Base-by-base conservation (phyloP, 2,113 vertebrate species). In the Takifugu flavidus region DNA sequence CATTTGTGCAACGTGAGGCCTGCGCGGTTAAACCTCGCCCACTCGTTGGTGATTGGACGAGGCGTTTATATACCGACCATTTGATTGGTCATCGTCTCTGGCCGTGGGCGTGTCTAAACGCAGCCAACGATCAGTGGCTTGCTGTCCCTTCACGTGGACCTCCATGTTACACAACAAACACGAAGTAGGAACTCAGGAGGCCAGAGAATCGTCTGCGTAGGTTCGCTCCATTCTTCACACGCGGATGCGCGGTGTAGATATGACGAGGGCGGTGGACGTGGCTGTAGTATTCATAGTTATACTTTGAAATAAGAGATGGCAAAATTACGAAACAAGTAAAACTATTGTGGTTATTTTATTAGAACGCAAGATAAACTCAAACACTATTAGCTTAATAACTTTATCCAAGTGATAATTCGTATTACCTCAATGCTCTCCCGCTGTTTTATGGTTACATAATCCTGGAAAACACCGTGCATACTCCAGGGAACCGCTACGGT, bases 1-100 rank as follows among this genome's bases (percentile, higher is more conserved):
- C 88, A 87, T 78, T 84, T 65, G 52, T 80, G 82, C 92, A 91
- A 92, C 90, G 91, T 92, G 92, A 92, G 74, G 39, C 63, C 62
- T 56, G 56, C 13, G 0, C 4, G 0, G 1, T 0, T 0, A 2
- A 27, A 12, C 71, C 25, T 56, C 90, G 77, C 90, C 90, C 59
- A 15, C 45, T 58, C 1, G 0, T 1, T 4, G 6, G 1, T 70
- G 45, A 91, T 90, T 90, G 77, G 87, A 5, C 53, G 5, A 27
- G 0, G 0, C 0, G 0, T 4, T 1, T 27, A 25, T 13, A 1
- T 7, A 34, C 25, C 0, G 62, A 0, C 25, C 11, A 2, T 27
- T 0, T 29, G 25, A 79, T 81, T 89, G 86, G 90, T 8, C 39
- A 29, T 3, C 0, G 2, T 0, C 20, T 13, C 4, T 12, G 1